phyloP scores from a whole-genome alignment of 2,888 invertebrate species.

The Leptinotarsa rubiginosa region DNA sequence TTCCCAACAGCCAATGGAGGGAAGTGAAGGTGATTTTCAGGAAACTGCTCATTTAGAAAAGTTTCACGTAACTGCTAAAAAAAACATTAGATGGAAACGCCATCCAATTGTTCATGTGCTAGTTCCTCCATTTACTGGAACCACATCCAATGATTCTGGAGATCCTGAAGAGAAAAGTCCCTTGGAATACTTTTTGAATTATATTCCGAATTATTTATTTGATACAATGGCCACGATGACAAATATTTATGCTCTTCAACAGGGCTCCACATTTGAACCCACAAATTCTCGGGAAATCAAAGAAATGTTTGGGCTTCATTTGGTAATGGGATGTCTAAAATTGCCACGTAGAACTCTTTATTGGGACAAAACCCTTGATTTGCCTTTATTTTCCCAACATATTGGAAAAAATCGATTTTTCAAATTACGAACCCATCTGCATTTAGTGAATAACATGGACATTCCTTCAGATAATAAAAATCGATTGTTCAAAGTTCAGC shows the following conservation, averaged over 20 bases:
- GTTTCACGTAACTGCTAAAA: neutral
- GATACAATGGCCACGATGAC: neutral
- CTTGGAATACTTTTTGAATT: neutral
- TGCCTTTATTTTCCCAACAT: too few relatives aligned
- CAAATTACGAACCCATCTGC: too few relatives aligned
- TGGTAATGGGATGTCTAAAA: too few relatives aligned
- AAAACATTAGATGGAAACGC: slow-evolving; percentile 1
- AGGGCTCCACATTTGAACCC: neutral
- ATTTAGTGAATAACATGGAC: too few relatives aligned
- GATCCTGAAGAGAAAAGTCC: neutral
- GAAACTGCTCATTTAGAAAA: neutral
- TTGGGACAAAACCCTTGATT: too few relatives aligned
- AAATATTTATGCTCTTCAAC: neutral
- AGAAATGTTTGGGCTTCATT: too few relatives aligned
- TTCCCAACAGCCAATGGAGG: too few relatives aligned
- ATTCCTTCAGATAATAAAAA: too few relatives aligned
- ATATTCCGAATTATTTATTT: slow-evolving; percentile 5
- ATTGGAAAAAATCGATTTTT: too few relatives aligned
- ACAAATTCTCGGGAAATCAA: too few relatives aligned
- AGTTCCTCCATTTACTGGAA: neutral
- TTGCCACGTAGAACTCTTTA: too few relatives aligned
- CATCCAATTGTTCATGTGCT: neutral
- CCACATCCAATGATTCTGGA: neutral
- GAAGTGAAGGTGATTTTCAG: neutral
- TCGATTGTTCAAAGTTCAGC: too few relatives aligned